Base-by-base conservation (phyloP, 2,888 invertebrate species). In the Xestoiulus laeticollis region DNA sequence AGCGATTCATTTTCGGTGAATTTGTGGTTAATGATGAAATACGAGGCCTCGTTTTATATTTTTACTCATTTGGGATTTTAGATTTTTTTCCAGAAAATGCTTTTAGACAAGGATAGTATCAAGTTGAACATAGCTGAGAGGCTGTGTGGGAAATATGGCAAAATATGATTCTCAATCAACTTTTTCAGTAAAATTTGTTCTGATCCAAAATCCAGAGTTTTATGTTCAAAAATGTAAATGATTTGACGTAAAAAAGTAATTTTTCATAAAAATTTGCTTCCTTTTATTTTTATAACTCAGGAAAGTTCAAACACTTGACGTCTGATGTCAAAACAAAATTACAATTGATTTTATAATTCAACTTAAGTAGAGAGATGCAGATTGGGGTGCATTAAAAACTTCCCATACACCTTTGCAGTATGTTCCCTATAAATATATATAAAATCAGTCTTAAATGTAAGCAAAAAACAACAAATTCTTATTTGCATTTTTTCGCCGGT, bases 81-180 rank as follows among this genome's bases (percentile, higher is more conserved):
- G n/a, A n/a, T n/a, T n/a, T n/a, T n/a, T n/a, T n/a, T 59, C n/a
- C 59, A n/a, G 22, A 59, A n/a, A 22, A n/a, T n/a, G n/a, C 8
- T 8, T 22, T 14, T 48, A 48, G 48, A 48, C 68, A 26, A 19
- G 48, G 26, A 68, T 10, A 2, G 26, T 59, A 59, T 59, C 3
- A 59, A 59, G 19, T n/a, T 59, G 22, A 10, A n/a, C 8, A 68
- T 68, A 12, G 26, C 10, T 26, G 68, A 68, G 26, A 26, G 68
- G 68, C 68, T 26, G 68, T 68, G 68, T 68, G 68, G 68, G 68
- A 68, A n/a, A n/a, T n/a, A n/a, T n/a, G n/a, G n/a, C n/a, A n/a
- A n/a, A n/a, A n/a, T n/a, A n/a, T n/a, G n/a, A n/a, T n/a, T n/a
- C n/a, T n/a, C n/a, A n/a, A n/a, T n/a, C n/a, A n/a, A n/a, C n/a